Base-by-base conservation (phyloP, 2,888 invertebrate genomes). In the Sphecodes monilicornis region DNA sequence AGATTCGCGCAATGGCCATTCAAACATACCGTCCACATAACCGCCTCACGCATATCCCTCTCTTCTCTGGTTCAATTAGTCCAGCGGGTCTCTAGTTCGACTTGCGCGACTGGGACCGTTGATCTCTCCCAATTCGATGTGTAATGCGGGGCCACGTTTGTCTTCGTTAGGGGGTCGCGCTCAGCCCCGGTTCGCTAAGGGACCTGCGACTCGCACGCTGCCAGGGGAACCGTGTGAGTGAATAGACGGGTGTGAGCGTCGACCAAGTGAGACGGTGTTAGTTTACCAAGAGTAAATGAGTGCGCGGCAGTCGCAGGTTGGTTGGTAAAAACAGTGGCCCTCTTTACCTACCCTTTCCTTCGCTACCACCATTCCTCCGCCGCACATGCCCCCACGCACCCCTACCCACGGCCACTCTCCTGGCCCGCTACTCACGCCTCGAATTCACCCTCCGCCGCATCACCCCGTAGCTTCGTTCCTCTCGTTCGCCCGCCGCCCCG, bases 241-340 rank as follows among this genome's bases (percentile, higher is more conserved):
- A 75, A 82, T 77, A 75, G 69, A 22, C 36, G 73, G 57, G 78
- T 66, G 84, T 69, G 83, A 57, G 78, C 78, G 78, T 79, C 69
- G 76, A 57, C 78, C 76, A 46, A 50, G 76, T 18, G 84, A 73
- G 85, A 75, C 76, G 80, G 88, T 91, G 88, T 88, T 87, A 84
- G 90, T 89, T 88, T 86, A 87, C 88, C 89, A 89, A 90, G 91
- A 92, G 92, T 92, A 92, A 92, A 93, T 92, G 92, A 92, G 92
- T 90, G 90, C 92, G 88, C 91, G 90, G 90, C 90, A 90, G 91
- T 91, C 90, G 89, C 89, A 88, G 89, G 91, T 88, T 89, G 91
- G 88, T 89, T 90, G 91, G 89, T 91, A 92, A 92, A 92, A 93
- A 92, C 93, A 92, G 90, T 91, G 91, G 90, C 90, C 91, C 91